These are phyloP conservation scores for Cistogaster globosa DNA, from an alignment of 2,888 invertebrate species.

Conservation along the genomic window DNA sequence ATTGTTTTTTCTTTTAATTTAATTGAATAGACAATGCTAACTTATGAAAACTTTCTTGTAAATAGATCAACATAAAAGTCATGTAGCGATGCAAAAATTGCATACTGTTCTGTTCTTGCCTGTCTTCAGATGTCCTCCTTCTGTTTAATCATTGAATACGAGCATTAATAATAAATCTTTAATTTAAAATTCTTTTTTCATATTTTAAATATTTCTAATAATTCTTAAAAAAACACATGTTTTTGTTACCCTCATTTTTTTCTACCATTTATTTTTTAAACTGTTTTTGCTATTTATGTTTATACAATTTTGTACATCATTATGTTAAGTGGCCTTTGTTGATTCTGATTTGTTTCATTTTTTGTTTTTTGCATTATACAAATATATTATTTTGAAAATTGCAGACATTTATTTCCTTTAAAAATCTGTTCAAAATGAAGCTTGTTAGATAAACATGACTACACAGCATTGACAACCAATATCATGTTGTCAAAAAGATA, in stretches of 20 bases:
- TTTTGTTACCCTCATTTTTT: background rate
- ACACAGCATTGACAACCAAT: slow-evolving; percentile 32
- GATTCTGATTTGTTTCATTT: slow-evolving; percentile 36
- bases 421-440: slow-evolving; percentile 33
- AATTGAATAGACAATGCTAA: too few species aligned
- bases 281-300: background rate
- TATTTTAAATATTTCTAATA: too few species aligned
- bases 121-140: too few species aligned
- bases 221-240: background rate
- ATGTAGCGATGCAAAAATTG: too few species aligned
- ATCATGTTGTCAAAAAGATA: slow-evolving; percentile 3
- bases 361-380: too few species aligned
- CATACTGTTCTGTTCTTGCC: too few species aligned
- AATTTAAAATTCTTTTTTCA: too few species aligned
- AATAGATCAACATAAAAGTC: too few species aligned
- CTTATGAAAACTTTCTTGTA: too few species aligned
- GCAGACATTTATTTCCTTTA: slow-evolving; percentile 31
- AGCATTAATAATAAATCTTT: too few species aligned
- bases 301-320: slow-evolving; percentile 9
- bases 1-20: too few species aligned
- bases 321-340: slow-evolving; percentile 49
- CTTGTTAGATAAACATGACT: slow-evolving; percentile 23
- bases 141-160: too few species aligned
- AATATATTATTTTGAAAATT: slow-evolving; percentile 38
- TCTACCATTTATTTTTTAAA: background rate